A percentile compares a stretch with the other conserved stretches of the same genome.
Conservation (phyloP, 2,113 vertebrate genomes). For the Pteruthius melanotis region DNA sequence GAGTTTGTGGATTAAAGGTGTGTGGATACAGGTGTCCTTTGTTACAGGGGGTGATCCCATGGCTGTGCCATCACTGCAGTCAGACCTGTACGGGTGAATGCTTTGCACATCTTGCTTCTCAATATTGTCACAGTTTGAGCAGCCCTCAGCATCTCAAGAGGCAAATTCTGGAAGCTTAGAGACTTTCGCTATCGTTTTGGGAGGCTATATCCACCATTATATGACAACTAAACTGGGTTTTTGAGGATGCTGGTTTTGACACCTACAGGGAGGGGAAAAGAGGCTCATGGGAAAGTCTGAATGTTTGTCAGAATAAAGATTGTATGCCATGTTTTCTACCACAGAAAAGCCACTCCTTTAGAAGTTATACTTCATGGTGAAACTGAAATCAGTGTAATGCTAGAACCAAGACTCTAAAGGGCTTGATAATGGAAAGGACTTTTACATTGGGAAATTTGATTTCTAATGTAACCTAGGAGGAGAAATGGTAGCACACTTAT, state of each 20-base stretch:
- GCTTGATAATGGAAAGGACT: neutral
- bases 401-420: neutral
- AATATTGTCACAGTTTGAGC: neutral
- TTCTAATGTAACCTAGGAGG: neutral
- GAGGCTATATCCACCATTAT: neutral
- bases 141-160: neutral
- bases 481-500: neutral
- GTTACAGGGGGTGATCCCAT: neutral
- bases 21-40: neutral
- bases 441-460: neutral
- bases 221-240: neutral
- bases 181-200: neutral
- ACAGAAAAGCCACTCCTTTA: neutral
- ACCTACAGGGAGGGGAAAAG: accelerated
- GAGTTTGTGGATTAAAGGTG: neutral
- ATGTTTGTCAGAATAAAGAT: neutral
- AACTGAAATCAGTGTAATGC: neutral
- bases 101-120: neutral
- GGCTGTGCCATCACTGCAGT: neutral
- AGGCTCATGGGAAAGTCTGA: neutral
- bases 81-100: neutral
- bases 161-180: neutral
- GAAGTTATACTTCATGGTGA: neutral
- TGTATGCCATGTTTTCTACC: neutral
- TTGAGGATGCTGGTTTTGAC: neutral